These are phyloP conservation scores for Leuciscus idus DNA, from an alignment of 2,113 vertebrate genomes.

Conservation along the genomic window DNA sequence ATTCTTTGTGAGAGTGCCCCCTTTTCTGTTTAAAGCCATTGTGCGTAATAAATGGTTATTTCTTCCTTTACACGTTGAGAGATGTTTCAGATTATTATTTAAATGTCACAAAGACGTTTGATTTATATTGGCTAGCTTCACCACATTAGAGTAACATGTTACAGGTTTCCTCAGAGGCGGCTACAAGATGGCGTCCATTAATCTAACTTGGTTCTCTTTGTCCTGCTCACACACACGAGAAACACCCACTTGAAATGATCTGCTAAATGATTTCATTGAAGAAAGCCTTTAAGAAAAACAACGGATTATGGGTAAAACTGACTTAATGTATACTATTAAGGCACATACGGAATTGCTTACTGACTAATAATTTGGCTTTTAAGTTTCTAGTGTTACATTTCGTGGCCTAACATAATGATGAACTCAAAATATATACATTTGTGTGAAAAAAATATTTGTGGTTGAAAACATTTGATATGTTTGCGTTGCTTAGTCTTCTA, in stretches of 20 bases:
- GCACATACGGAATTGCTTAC: neutral
- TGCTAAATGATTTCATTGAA: constrained; percentile 6
- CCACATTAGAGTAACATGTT: constrained; percentile 25
- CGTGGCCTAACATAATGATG: too few species aligned
- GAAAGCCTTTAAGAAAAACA: constrained; percentile 5
- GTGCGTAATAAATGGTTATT: constrained; percentile 19
- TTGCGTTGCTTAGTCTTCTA: neutral
- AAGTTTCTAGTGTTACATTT: too few species aligned
- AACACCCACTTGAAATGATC: neutral
- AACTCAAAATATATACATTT: neutral
- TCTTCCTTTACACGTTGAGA: neutral
- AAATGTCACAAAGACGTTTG: constrained; percentile 2
- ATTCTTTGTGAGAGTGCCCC: constrained; percentile 13
- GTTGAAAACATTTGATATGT: neutral
- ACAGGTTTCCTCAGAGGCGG: constrained; percentile 14
- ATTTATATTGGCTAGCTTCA: constrained; percentile 22
- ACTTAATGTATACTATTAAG: neutral
- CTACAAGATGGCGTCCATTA: constrained; percentile 28
- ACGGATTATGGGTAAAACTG: neutral
- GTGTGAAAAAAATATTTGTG: neutral
- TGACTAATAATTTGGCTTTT: too few species aligned
- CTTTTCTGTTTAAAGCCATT: constrained; percentile 32
- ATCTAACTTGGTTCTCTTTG: constrained; percentile 32
- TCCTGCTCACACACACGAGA: constrained; percentile 6
- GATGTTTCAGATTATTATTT: constrained; percentile 36